Conservation (phyloP, 2,888 invertebrate species). For the Drosophila neutralis region DNA sequence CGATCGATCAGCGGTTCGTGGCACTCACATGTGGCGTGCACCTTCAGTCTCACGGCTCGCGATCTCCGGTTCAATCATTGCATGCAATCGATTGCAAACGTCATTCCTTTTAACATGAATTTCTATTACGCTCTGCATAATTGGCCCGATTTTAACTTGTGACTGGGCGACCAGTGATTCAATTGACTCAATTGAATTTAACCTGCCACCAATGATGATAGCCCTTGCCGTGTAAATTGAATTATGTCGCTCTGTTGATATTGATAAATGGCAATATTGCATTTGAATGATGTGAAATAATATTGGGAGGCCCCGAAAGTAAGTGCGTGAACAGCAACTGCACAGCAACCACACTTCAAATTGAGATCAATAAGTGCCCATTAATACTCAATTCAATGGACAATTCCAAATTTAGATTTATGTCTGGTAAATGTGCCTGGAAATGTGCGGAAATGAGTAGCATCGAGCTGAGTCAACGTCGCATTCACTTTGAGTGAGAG, state of each 20-base stretch:
- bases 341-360: slow-evolving; percentile 11
- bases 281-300: slow-evolving; percentile 60
- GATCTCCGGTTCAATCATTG: slow-evolving; percentile 47
- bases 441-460: neutral
- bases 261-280: slow-evolving; percentile 72
- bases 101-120: slow-evolving; percentile 23
- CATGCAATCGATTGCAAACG: slow-evolving; percentile 11
- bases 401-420: slow-evolving; percentile 18
- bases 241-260: slow-evolving; percentile 68
- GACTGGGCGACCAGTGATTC: slow-evolving; percentile 62
- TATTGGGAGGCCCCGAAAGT: slow-evolving; percentile 9
- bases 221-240: slow-evolving; percentile 43
- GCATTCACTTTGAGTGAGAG: neutral
- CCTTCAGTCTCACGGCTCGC: slow-evolving; percentile 37
- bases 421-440: neutral
- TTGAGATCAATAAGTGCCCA: slow-evolving; percentile 50
- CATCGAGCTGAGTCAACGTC: neutral
- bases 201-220: slow-evolving; percentile 43
- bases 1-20: slow-evolving; percentile 43
- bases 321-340: slow-evolving; percentile 29
- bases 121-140: slow-evolving; percentile 45
- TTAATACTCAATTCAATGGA: slow-evolving; percentile 29
- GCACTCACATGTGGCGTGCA: slow-evolving; percentile 54
- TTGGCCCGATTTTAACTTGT: slow-evolving; percentile 63
- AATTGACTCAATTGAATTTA: slow-evolving; percentile 70